Evolutionary conservation across 1,140 invertebrate genomes (phyloP).

Genomic region (Cherax destructor): DNA sequence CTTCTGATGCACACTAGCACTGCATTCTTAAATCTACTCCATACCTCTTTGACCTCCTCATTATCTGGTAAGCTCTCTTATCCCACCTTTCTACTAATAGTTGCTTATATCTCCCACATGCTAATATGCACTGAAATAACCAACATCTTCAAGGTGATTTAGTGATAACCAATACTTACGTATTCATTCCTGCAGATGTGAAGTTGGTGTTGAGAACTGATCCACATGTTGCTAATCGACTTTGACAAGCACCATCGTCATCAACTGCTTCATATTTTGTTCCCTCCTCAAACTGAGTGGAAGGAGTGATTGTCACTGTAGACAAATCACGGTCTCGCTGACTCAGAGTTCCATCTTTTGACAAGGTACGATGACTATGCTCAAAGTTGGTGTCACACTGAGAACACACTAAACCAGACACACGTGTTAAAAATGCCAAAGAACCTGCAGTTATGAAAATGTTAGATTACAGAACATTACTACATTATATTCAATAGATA

Average conservation of each 20-base stretch:
- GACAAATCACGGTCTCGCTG: slow-evolving; percentile 69
- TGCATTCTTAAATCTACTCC: no score
- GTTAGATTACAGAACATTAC: no score
- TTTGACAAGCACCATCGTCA: slow-evolving; percentile 53
- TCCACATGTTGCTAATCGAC: slow-evolving; percentile 54
- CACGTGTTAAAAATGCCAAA: no score
- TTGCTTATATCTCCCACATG: no score
- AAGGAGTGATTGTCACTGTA: slow-evolving; percentile 55
- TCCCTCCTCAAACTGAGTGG: slow-evolving; percentile 9
- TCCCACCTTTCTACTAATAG: no score
- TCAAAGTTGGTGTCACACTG: slow-evolving; percentile 11
- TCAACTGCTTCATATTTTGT: slow-evolving; percentile 19
- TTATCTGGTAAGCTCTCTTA: no score
- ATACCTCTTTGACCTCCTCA: no score
- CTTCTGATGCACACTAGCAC: no score
- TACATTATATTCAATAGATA: no score
- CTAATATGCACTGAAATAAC: no score
- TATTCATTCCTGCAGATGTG: slow-evolving; percentile 17
- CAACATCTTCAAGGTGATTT: no score
- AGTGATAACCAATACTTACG: slow-evolving; percentile 7
- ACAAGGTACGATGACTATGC: neutral
- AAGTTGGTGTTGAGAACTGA: slow-evolving; percentile 35
- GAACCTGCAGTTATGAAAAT: no score
- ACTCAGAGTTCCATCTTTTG: slow-evolving; percentile 49
- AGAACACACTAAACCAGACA: neutral